Base-by-base conservation (phyloP, 2,113 vertebrate species). In the Rhynchomys soricoides region DNA sequence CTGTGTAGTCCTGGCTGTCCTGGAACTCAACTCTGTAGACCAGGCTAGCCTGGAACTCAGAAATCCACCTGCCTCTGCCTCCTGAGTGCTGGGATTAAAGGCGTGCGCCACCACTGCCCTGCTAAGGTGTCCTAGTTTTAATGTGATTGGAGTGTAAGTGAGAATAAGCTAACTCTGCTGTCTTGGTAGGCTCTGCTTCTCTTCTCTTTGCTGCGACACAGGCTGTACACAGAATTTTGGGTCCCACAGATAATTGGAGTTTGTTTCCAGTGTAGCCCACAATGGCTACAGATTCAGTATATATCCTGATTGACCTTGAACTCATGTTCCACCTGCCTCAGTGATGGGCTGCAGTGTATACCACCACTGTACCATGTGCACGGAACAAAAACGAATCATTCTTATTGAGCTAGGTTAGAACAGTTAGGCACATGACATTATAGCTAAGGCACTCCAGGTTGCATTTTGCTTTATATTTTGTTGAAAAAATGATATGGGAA, bases 321-420 rank as follows among this genome's bases (percentile, higher is more conserved):
- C 29, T 66, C 26, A 0, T 12, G 59, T 34, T 68, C 40, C 83
- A 11, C 26, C 43, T 31, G 29, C 17, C 19, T 68, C 45, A 4
- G 43, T 34, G 83, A 66, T 86, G 45, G 9, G 66, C 68, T 86
- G 34, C 43, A 48, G 45, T 50, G 31, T 68, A 45, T 19, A 13
- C 45, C 5, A 48, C 79, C 79, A 59, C 22, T 0, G 7, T 43
- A 10, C n/a, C 79, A 24, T 66, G 31, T 45, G 82, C 29, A 0
- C 93, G 37, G 43, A 88, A 64, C 31, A 71, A 93, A 92, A 95
- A 75, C 85, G 86, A 96, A 89, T 74, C 24, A 89, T 57, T 86
- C 71, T 95, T 96, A 19, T 45, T 92, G 26, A 87, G 83, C 79
- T 78, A 77, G 43, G 17, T 66, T 93, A 87, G 62, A 92, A 74